These are phyloP conservation scores for Chlamydotis undulata DNA, from an alignment of 2,113 vertebrate species.

Conservation along the genomic window DNA sequence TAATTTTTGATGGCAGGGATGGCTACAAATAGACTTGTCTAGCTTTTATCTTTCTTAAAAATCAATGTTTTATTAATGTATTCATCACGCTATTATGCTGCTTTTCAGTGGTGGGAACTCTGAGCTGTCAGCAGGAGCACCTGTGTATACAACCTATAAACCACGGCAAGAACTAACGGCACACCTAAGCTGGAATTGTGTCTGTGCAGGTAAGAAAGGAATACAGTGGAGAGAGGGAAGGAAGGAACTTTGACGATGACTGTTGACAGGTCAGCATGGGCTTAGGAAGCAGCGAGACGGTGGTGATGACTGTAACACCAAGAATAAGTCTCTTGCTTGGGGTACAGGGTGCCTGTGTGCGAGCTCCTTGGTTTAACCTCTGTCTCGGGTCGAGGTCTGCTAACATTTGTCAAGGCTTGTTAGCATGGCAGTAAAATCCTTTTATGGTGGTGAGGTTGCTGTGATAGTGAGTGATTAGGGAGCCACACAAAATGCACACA, in stretches of 20 bases:
- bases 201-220: background rate
- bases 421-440: background rate
- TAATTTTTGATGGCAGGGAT: slow-evolving; percentile 44
- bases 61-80: slow-evolving; percentile 20
- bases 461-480: background rate
- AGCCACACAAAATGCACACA: background rate
- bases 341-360: background rate
- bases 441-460: background rate
- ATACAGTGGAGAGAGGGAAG: background rate
- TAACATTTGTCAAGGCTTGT: background rate
- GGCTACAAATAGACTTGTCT: slow-evolving; percentile 10
- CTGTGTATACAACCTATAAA: background rate
- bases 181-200: background rate
- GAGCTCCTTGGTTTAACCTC: background rate
- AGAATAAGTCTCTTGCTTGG: background rate
- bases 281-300: background rate
- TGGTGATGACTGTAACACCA: background rate
- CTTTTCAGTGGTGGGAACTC: background rate
- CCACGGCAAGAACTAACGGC: background rate
- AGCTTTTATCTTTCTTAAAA: slow-evolving; percentile 33
- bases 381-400: background rate
- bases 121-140: slow-evolving; percentile 31
- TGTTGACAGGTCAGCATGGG: background rate
- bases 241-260: background rate
- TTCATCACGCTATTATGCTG: background rate